Evolutionary conservation across 2,797 vertebrate species (phyloP).

Genomic region (Choloepus didactylus): DNA sequence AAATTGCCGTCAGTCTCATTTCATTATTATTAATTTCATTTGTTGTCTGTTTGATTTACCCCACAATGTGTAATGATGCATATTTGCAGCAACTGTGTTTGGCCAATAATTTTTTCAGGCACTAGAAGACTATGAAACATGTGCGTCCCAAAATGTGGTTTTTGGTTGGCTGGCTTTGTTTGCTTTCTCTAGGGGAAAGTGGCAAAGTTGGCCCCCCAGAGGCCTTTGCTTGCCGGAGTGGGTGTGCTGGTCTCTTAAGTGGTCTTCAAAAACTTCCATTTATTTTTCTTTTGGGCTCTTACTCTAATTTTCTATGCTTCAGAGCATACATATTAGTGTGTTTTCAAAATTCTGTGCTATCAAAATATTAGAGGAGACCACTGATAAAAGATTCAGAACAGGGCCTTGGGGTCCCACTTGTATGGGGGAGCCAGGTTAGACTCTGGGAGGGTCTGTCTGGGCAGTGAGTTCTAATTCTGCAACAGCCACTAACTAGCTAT

Average conservation of each 20-base stretch:
- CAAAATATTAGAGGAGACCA: not conserved
- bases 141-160: not conserved
- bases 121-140: not conserved
- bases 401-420: not conserved
- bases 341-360: not conserved
- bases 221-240: not conserved
- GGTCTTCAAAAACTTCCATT: not conserved
- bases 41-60: not conserved
- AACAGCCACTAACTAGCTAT: not conserved
- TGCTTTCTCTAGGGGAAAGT: not conserved
- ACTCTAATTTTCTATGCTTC: not conserved
- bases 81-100: not conserved
- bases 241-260: not conserved
- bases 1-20: not conserved
- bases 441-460: not conserved
- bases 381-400: not conserved
- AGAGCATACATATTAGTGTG: not conserved
- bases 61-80: not conserved
- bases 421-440: not conserved
- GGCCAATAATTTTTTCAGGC: not conserved
- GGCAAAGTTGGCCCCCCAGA: not conserved
- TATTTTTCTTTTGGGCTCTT: not conserved
- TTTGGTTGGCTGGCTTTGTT: not conserved
- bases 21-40: conserved; percentile 1
- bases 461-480: not conserved